phyloP scores from a whole-genome alignment of 2,113 vertebrate species.

The Hippoglossus stenolepis region DNA sequence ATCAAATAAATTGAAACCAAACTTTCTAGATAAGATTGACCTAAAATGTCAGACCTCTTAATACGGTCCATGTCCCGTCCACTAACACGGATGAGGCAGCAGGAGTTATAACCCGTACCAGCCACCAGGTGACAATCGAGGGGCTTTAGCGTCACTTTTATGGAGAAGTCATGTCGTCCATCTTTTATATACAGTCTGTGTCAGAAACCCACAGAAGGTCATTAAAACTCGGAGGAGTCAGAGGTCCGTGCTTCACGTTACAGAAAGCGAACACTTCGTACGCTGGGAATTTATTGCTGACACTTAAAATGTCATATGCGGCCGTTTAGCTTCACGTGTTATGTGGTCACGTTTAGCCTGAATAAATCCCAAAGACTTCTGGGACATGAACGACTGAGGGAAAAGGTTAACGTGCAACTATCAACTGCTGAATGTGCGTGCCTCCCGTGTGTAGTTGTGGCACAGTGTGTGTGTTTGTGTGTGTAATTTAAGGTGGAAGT shows the following conservation, averaged over 20 bases:
- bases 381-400: background rate
- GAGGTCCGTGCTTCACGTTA: background rate
- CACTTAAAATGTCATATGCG: slow-evolving; percentile 6
- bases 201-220: background rate
- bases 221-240: background rate
- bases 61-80: too few relatives aligned
- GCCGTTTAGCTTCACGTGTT: background rate
- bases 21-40: too few relatives aligned
- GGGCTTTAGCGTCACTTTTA: background rate
- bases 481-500: slow-evolving; percentile 63
- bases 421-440: background rate
- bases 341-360: slow-evolving; percentile 6
- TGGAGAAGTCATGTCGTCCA: background rate
- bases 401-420: slow-evolving; percentile 17
- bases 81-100: too few relatives aligned
- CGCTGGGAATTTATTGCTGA: slow-evolving; percentile 2
- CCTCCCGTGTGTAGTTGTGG: background rate
- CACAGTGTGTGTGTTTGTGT: slow-evolving; percentile 5
- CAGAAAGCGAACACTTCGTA: background rate
- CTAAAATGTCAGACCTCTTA: too few relatives aligned
- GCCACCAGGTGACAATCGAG: too few relatives aligned
- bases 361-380: slow-evolving; percentile 6
- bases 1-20: background rate
- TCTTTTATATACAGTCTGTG: too few relatives aligned
- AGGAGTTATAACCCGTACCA: too few relatives aligned